Conservation (phyloP, 2,797 vertebrate genomes). For the Cyclura pinguis region DNA sequence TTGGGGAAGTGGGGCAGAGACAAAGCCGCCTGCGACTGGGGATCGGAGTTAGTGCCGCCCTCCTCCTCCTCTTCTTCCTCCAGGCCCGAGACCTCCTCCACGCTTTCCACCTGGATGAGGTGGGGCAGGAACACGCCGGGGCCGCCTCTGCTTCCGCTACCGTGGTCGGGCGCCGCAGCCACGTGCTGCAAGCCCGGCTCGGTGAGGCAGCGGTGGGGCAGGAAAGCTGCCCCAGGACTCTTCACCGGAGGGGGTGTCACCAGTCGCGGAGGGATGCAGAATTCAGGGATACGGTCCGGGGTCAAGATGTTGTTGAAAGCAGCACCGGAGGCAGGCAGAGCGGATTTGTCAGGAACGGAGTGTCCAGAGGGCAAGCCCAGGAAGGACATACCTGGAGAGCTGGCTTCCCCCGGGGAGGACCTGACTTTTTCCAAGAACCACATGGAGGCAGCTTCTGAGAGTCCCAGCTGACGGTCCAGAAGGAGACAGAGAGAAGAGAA, state of each 20-base stretch:
- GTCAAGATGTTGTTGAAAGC: slow-evolving; percentile 91
- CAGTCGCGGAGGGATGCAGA: slow-evolving; percentile 92
- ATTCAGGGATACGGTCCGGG: slow-evolving; percentile 92
- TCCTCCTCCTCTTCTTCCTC: slow-evolving; percentile 84
- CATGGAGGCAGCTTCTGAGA: neutral
- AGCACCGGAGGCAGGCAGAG: neutral
- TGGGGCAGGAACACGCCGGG: slow-evolving; percentile 58
- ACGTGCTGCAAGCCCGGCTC: slow-evolving; percentile 38
- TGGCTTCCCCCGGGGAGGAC: neutral
- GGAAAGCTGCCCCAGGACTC: neutral
- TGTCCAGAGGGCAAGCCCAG: neutral
- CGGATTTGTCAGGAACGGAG: slow-evolving; percentile 38
- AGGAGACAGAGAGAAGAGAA: neutral
- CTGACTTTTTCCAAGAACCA: neutral
- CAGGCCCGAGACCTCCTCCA: slow-evolving; percentile 80
- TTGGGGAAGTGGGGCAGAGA: slow-evolving; percentile 80
- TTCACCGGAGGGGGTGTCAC: slow-evolving; percentile 15
- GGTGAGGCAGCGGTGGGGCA: slow-evolving; percentile 39
- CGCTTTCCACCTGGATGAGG: slow-evolving; percentile 91
- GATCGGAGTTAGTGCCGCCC: slow-evolving; percentile 71
- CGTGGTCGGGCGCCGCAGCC: neutral
- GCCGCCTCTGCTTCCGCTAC: slow-evolving; percentile 53
- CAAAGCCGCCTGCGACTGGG: slow-evolving; percentile 84
- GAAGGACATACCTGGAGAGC: neutral
- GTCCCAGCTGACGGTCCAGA: neutral